These are phyloP conservation scores for Sebastes hubbsi DNA, from an alignment of 2,797 vertebrate species.

Conservation along the genomic window DNA sequence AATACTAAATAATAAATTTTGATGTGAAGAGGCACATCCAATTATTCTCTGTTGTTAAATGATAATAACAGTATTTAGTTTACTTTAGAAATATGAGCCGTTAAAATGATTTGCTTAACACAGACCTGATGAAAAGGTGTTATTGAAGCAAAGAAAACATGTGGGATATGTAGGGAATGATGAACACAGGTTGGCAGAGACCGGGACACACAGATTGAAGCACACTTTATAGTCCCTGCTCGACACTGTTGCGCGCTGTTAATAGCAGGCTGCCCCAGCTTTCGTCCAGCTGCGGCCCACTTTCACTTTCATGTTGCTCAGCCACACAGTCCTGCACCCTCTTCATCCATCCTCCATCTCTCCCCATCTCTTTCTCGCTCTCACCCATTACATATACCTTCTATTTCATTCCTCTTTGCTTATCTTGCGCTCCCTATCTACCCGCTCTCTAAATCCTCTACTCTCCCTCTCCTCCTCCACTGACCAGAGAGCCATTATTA, in stretches of 20 bases:
- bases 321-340: conserved; percentile 25
- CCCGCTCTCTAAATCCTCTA: background rate
- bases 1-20: background rate
- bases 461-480: background rate
- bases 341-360: conserved; percentile 26
- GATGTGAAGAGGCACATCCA: background rate
- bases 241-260: conserved; percentile 30
- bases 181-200: conserved; percentile 5
- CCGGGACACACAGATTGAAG: conserved; percentile 5
- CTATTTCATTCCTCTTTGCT: conserved; percentile 24
- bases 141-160: background rate
- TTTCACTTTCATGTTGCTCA: conserved; percentile 67
- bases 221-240: conserved; percentile 27
- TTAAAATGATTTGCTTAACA: background rate
- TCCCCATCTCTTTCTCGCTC: background rate
- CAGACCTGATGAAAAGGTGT: background rate
- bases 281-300: conserved; percentile 60
- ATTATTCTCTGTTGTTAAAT: background rate
- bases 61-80: background rate
- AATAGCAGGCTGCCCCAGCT: conserved; percentile 62
- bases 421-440: conserved; percentile 4
- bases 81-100: background rate
- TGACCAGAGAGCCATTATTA: conserved; percentile 32
- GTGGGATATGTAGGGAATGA: background rate
- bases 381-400: conserved; percentile 1